Evolutionary conservation across 2,113 vertebrate species (phyloP), one percentile per base, ranked within the genome.

Genomic region (Candoia aspera): DNA sequence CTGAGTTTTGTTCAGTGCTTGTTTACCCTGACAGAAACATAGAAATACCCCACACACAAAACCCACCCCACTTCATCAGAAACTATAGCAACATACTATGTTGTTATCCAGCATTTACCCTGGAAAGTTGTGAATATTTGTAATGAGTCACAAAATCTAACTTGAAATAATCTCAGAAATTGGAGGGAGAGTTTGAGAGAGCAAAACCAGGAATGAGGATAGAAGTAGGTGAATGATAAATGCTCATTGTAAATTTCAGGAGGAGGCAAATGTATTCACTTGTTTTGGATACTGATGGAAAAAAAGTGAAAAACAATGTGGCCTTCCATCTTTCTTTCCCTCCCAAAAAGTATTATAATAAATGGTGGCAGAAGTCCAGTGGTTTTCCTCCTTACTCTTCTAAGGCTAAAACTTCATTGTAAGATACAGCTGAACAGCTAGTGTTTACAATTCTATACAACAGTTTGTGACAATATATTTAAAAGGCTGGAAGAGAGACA

Each of bases 1-100:
- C 60, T 95, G 90, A 90, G 49, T 92, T 92, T 89, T 73, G 91
- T 68, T 94, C 33, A 85, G 26, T 59, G 55, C 1, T 90, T 94
- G 90, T 60, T 54, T 26, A 89, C 15, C 19, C 64, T 92, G 4
- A 42, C 92, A 33, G 23, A 96, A 57, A 93, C 49, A 54, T 94
- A 49, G 79, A 64, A 94, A 37, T 49, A 42, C 79, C 8, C 83
- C 17, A 29, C 29, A 60, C 21, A 6, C 62, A 68, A 68, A 68
- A 68, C 13, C 11, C 29, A 68, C 29, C 26, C 62, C 4, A n/a
- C 4, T 58, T 33, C 57, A 57, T 58, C 85, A 53, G 58, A 94
- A 92, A 46, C 92, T 0, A 0, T 58, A 54, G 13, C 92, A 90
- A 89, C 86, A 57, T 3, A 59, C 3, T 10, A 5, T 12, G 89